Evolutionary conservation across 2,888 invertebrate genomes (phyloP).

Genomic region (Campoplex nolae): DNA sequence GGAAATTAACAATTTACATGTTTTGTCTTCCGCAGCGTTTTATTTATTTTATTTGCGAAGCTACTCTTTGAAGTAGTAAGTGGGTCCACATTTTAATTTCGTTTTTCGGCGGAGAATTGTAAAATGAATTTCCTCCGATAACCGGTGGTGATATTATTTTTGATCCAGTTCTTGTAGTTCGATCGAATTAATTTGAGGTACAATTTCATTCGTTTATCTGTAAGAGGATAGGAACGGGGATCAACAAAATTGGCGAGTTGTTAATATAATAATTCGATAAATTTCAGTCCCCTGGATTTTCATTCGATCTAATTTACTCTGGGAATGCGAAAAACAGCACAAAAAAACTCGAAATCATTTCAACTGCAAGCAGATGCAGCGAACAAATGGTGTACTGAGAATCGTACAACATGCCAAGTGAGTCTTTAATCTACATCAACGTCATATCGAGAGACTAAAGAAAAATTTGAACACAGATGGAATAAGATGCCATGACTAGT

Average conservation of each 20-base stretch:
- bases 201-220: not conserved
- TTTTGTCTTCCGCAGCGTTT: not conserved
- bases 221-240: not conserved
- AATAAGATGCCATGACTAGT: constrained; percentile 6
- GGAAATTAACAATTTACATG: not conserved
- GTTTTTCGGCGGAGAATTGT: not conserved
- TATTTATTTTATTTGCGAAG: not conserved
- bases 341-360: not conserved
- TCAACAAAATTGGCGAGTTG: not conserved
- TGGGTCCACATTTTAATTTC: not conserved
- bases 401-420: not conserved
- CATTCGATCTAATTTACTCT: not conserved
- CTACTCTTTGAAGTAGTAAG: too few relatives aligned
- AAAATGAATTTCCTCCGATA: too few relatives aligned
- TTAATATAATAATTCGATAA: not conserved
- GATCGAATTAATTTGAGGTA: not conserved
- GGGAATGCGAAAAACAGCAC: not conserved
- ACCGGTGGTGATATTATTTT: not conserved
- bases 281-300: not conserved
- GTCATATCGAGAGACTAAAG: constrained; percentile 39
- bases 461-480: not conserved
- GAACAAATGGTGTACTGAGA: not conserved
- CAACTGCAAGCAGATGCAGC: not conserved
- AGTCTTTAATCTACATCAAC: constrained; percentile 63
- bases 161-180: not conserved